Conservation (phyloP, 1,140 invertebrate species). For the Calliphora vicina region DNA sequence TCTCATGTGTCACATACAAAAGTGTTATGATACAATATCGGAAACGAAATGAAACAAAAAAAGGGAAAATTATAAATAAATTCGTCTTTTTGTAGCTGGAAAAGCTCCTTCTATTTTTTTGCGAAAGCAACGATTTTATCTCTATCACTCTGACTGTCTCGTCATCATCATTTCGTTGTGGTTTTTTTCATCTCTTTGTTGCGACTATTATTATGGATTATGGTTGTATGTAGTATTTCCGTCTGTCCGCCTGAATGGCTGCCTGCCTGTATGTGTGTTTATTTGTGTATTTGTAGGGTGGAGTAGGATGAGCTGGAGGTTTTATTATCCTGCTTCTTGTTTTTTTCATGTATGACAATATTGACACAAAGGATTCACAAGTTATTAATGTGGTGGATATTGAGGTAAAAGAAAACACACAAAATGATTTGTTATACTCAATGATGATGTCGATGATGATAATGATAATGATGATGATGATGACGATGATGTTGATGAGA, state of each 20-base stretch:
- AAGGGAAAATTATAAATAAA: constrained; percentile 3
- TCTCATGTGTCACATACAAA: constrained; percentile 28
- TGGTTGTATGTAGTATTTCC: neutral
- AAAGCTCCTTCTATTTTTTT: neutral
- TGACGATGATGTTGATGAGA: neutral
- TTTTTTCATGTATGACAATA: constrained; percentile 19
- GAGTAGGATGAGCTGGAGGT: neutral
- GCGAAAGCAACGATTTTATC: neutral
- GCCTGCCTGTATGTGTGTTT: neutral
- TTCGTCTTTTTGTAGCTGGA: neutral
- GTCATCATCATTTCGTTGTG: no score
- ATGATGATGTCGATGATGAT: neutral
- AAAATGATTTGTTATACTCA: constrained; percentile 4
- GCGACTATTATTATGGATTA: neutral
- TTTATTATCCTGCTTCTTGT: neutral
- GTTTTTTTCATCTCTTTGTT: neutral
- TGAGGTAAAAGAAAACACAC: constrained; percentile 16
- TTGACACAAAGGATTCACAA: constrained; percentile 34
- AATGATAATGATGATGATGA: neutral
- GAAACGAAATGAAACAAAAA: neutral
- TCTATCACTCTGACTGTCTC: neutral
- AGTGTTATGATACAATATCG: constrained; percentile 30
- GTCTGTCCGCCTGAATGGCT: neutral
- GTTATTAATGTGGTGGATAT: constrained; percentile 32
- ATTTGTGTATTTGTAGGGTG: no score